Conservation (phyloP, 2,113 vertebrate species). For the Pongo pygmaeus region DNA sequence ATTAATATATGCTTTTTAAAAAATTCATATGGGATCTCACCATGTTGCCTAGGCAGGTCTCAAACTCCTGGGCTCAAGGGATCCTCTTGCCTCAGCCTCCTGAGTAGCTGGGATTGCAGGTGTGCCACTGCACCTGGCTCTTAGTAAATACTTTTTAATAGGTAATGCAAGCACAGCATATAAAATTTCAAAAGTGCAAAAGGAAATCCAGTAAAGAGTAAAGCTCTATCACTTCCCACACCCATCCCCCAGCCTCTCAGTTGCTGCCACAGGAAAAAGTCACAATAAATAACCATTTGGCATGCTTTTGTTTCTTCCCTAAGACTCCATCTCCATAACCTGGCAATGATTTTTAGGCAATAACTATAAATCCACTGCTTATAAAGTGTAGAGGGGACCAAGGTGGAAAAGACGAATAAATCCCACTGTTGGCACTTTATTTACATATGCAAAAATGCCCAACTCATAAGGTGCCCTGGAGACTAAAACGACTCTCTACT, state of each 20-base stretch:
- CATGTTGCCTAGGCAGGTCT: not conserved
- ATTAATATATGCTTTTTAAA: not conserved
- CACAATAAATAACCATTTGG: not conserved
- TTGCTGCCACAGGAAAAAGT: not conserved
- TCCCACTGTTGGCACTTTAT: not conserved
- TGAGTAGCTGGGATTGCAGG: not conserved
- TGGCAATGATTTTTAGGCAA: slow-evolving; percentile 22
- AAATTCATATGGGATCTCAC: not conserved
- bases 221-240: not conserved
- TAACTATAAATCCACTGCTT: slow-evolving; percentile 1
- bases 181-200: not conserved
- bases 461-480: not conserved
- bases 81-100: not conserved
- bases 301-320: slow-evolving; percentile 10
- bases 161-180: not conserved
- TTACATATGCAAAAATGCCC: slow-evolving; percentile 23
- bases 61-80: not conserved
- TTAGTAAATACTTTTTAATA: not conserved
- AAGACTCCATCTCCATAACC: not conserved
- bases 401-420: slow-evolving; percentile 28
- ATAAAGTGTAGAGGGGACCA: not conserved
- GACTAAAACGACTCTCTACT: not conserved
- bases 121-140: not conserved
- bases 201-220: not conserved
- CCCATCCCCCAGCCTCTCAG: not conserved